phyloP scores from a whole-genome alignment of 2,797 vertebrate genomes.

The Capromys pilorides region DNA sequence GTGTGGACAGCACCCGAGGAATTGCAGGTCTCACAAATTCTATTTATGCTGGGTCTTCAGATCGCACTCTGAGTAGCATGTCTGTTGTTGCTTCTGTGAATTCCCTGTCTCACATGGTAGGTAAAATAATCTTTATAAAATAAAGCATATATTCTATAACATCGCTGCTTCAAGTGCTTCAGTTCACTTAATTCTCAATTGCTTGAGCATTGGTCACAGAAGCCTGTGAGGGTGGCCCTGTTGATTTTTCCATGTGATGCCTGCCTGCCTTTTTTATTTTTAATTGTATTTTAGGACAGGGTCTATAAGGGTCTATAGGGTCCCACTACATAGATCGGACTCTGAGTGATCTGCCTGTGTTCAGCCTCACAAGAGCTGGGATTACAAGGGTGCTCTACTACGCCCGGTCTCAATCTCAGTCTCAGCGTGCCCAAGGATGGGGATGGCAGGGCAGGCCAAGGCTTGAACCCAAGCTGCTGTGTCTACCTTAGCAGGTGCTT shows the following conservation, averaged over 20 bases:
- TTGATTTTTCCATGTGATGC: neutral
- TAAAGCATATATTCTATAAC: neutral
- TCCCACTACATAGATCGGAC: no score
- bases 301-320: no score
- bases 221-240: accelerated
- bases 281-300: no score
- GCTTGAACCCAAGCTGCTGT: no score
- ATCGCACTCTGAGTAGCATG: neutral
- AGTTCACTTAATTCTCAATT: neutral
- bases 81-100: accelerated
- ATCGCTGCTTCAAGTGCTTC: neutral
- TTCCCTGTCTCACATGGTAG: neutral
- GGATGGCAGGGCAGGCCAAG: no score
- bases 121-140: neutral
- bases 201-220: neutral
- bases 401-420: no score
- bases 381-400: no score
- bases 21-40: neutral
- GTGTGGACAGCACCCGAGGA: accelerated
- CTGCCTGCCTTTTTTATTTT: no score
- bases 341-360: no score
- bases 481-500: no score
- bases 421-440: no score
- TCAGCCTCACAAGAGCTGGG: no score
- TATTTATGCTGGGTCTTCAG: neutral